phyloP scores from a whole-genome alignment of 2,797 vertebrate species.

The Danio tinwini region DNA sequence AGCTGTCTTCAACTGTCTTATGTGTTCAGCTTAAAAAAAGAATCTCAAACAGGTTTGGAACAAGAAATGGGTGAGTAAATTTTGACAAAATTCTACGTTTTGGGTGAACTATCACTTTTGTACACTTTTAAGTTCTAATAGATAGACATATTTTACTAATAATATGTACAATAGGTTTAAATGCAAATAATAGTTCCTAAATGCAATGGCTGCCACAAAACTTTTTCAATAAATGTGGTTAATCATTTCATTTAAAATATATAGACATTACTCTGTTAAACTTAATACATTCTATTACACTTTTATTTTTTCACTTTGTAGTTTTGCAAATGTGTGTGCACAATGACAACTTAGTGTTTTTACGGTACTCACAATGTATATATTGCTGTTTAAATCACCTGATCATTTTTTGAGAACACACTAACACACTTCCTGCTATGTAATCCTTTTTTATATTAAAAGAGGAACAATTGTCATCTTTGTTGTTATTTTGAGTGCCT shows the following conservation, averaged over 20 bases:
- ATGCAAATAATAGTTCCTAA: neutral
- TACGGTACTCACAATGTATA: neutral
- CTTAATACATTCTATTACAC: constrained; percentile 30
- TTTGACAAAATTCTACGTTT: too few relatives aligned
- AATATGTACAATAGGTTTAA: too few relatives aligned
- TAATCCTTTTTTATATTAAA: constrained; percentile 9
- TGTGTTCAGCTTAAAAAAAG: too few relatives aligned
- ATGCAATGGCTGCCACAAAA: neutral
- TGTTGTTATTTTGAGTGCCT: neutral
- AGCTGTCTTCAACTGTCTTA: too few relatives aligned
- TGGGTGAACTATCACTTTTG: too few relatives aligned
- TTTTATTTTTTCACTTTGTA: constrained; percentile 15
- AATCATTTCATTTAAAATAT: constrained; percentile 64
- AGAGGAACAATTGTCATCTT: neutral
- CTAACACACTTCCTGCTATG: neutral
- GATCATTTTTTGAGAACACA: neutral
- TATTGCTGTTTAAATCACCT: neutral
- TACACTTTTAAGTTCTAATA: too few relatives aligned
- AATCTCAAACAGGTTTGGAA: too few relatives aligned
- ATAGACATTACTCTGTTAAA: constrained; percentile 14
- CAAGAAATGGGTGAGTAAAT: too few relatives aligned
- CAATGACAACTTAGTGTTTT: too few relatives aligned
- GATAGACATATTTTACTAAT: too few relatives aligned
- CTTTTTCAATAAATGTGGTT: neutral
- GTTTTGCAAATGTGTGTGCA: neutral